Evolutionary conservation across 2,113 vertebrate species (phyloP).

Genomic region (Cyprinodon tularosa): DNA sequence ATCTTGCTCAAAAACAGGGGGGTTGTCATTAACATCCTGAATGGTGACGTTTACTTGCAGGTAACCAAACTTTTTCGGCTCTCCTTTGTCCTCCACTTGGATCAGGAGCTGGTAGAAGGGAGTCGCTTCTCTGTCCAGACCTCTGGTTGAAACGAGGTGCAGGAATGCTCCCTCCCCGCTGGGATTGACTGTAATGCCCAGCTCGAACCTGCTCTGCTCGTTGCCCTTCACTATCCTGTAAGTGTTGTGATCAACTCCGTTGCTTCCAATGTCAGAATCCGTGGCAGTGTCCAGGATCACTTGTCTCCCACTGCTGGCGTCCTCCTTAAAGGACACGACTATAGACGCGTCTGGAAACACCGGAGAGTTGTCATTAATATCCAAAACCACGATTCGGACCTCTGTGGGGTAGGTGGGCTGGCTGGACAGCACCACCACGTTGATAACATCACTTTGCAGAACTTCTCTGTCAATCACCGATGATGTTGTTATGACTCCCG

Average conservation of each 20-base stretch:
- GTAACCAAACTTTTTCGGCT: slow-evolving; percentile 90
- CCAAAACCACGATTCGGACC: slow-evolving; percentile 91
- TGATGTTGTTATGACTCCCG: slow-evolving; percentile 89
- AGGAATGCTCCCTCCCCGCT: slow-evolving; percentile 98
- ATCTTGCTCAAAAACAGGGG: slow-evolving; percentile 87
- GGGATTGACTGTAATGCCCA: slow-evolving; percentile 96
- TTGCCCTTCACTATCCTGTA: slow-evolving; percentile 94
- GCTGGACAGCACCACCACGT: slow-evolving; percentile 96
- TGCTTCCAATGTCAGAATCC: slow-evolving; percentile 92
- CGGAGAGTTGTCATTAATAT: slow-evolving; percentile 96
- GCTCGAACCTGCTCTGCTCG: slow-evolving; percentile 89
- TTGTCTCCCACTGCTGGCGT: slow-evolving; percentile 94
- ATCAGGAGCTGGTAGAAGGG: slow-evolving; percentile 91
- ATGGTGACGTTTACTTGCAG: slow-evolving; percentile 96
- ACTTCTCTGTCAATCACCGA: slow-evolving; percentile 92
- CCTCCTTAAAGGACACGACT: slow-evolving; percentile 95
- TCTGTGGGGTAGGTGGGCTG: slow-evolving; percentile 97
- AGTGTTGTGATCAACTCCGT: slow-evolving; percentile 93
- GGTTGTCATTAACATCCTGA: slow-evolving; percentile 97
- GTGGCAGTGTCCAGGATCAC: slow-evolving; percentile 97
- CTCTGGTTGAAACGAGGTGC: slow-evolving; percentile 92
- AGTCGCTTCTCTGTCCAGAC: slow-evolving; percentile 90
- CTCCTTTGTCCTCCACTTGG: slow-evolving; percentile 95
- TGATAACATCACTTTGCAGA: slow-evolving; percentile 89
- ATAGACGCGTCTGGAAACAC: slow-evolving; percentile 94